Evolutionary conservation across 2,113 vertebrate species (phyloP).

Genomic region (Xenopus laevis): DNA sequence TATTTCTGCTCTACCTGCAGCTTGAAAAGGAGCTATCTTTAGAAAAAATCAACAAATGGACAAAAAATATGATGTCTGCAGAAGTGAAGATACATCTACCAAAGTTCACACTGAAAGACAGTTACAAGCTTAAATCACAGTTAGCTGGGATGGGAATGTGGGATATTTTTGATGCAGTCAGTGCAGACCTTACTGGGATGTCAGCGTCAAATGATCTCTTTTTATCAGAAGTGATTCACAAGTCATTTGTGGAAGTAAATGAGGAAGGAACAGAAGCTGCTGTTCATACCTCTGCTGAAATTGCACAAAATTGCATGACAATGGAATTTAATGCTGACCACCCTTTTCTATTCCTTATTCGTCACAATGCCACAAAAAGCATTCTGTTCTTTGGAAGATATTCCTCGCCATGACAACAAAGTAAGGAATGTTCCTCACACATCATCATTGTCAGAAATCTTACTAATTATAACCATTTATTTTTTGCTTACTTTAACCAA

Average conservation of each 20-base stretch:
- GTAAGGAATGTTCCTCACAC: not conserved
- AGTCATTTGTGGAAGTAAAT: conserved; percentile 87
- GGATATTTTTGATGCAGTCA: conserved; percentile 67
- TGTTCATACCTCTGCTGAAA: conserved; percentile 74
- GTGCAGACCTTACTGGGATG: conserved; percentile 84
- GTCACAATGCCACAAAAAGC: conserved; percentile 70
- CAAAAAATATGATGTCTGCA: conserved; percentile 60
- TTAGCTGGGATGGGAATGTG: conserved; percentile 71
- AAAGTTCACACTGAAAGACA: conserved; percentile 83
- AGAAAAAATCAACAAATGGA: conserved; percentile 81
- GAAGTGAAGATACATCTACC: conserved; percentile 75
- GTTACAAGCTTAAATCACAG: conserved; percentile 67
- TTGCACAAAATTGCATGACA: conserved; percentile 55
- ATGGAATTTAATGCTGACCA: conserved; percentile 76
- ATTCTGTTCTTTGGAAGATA: conserved; percentile 80
- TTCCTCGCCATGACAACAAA: conserved; percentile 56
- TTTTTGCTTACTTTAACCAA: too few relatives aligned
- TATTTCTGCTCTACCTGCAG: conserved; percentile 58
- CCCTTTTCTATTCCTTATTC: conserved; percentile 89
- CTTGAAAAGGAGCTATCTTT: conserved; percentile 76
- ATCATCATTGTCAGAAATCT: too few relatives aligned
- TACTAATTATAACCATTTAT: too few relatives aligned
- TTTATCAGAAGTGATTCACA: conserved; percentile 81
- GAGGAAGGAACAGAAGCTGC: conserved; percentile 91
- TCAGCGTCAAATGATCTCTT: conserved; percentile 69